Conservation (phyloP, 2,888 invertebrate species). For the Pseudococcus jackbeardsleyi region DNA sequence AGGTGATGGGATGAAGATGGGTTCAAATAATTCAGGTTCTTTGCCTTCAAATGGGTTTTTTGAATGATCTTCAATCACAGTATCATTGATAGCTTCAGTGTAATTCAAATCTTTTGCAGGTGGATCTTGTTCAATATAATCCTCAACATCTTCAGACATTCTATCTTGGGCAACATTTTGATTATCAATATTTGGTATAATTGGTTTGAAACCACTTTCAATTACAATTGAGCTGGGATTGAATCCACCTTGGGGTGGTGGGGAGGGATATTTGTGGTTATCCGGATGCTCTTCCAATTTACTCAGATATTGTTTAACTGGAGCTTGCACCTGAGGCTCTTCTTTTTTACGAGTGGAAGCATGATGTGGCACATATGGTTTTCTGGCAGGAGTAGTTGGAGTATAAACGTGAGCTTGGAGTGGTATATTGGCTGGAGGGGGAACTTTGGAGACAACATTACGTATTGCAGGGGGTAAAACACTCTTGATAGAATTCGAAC, state of each 20-base stretch:
- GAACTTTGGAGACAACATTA: background rate
- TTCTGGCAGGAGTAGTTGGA: constrained; percentile 26
- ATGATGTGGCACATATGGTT: constrained; percentile 7
- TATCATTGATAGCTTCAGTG: constrained; percentile 69
- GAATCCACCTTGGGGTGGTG: constrained; percentile 73
- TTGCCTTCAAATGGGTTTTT: constrained; percentile 72
- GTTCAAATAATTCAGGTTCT: constrained; percentile 78
- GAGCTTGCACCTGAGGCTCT: background rate
- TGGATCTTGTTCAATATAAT: constrained; percentile 69
- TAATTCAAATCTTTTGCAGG: background rate
- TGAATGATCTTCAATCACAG: constrained; percentile 66
- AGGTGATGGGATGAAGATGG: constrained; percentile 86
- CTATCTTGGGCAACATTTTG: constrained; percentile 73
- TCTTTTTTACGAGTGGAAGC: constrained; percentile 41
- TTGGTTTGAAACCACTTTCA: constrained; percentile 88
- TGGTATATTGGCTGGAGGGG: background rate
- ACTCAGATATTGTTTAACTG: background rate
- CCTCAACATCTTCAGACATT: constrained; percentile 73
- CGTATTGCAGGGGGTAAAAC: constrained; percentile 46
- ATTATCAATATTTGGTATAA: constrained; percentile 73
- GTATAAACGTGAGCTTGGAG: background rate
- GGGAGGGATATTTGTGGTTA: constrained; percentile 5
- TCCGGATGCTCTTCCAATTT: constrained; percentile 41
- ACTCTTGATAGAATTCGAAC: constrained; percentile 43
- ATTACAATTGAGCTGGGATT: constrained; percentile 85